Conservation (phyloP, 2,797 vertebrate genomes). For the Discoglossus pictus region DNA sequence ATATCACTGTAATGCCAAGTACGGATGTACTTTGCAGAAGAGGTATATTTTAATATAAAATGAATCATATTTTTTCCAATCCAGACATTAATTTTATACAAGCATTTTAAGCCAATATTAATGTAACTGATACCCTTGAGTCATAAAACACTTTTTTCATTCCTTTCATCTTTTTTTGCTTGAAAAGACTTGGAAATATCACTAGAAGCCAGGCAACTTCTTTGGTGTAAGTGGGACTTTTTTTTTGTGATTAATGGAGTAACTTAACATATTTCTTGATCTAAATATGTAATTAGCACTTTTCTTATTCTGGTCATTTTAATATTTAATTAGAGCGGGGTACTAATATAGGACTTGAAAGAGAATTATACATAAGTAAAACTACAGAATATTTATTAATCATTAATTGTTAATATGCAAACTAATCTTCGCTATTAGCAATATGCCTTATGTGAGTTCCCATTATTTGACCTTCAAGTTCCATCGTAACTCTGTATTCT, state of each 20-base stretch:
- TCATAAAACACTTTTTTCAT: slow-evolving; percentile 25
- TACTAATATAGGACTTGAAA: slow-evolving; percentile 32
- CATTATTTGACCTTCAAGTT: slow-evolving; percentile 47
- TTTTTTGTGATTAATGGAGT: slow-evolving; percentile 36
- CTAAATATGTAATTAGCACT: slow-evolving; percentile 45
- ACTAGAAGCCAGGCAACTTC: slow-evolving; percentile 25
- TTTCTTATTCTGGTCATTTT: slow-evolving; percentile 26
- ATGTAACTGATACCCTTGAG: slow-evolving; percentile 34
- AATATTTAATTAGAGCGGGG: slow-evolving; percentile 43
- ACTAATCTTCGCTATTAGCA: slow-evolving; percentile 48
- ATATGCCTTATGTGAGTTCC: slow-evolving; percentile 39
- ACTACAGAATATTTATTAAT: slow-evolving; percentile 40
- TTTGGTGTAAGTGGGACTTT: slow-evolving; percentile 28
- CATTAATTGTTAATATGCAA: slow-evolving; percentile 49
- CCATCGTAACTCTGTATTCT: slow-evolving; percentile 31
- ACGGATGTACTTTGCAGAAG: background rate
- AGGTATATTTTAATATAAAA: slow-evolving; percentile 18
- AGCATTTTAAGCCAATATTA: slow-evolving; percentile 40
- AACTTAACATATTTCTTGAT: slow-evolving; percentile 45
- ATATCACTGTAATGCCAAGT: no score
- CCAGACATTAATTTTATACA: slow-evolving; percentile 26
- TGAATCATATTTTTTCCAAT: slow-evolving; percentile 2
- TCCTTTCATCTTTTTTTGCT: slow-evolving; percentile 37
- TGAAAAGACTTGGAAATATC: slow-evolving; percentile 31
- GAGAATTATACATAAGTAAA: slow-evolving; percentile 46